phyloP scores from a whole-genome alignment of 2,797 vertebrate species.

The Zalophus californianus region DNA sequence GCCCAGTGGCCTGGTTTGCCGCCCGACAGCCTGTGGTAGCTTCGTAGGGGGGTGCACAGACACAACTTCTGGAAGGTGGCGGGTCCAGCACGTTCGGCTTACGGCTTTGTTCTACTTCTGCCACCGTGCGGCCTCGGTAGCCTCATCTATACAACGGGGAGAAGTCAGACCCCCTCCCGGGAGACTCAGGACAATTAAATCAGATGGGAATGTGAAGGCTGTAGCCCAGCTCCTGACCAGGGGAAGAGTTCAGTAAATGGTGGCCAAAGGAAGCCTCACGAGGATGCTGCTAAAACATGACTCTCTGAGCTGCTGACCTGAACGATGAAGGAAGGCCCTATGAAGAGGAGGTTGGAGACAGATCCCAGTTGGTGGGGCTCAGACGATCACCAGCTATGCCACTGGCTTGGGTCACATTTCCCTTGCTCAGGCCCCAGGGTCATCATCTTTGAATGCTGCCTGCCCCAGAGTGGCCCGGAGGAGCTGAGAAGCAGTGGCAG shows the following conservation, averaged over 20 bases:
- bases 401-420: not conserved
- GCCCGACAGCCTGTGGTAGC: not conserved
- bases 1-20: not conserved
- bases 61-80: not conserved
- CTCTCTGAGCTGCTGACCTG: not conserved
- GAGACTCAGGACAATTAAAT: not conserved
- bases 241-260: not conserved
- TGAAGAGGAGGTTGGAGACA: not conserved
- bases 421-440: too few relatives aligned
- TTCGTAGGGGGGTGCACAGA: too few relatives aligned
- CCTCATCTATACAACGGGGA: not conserved
- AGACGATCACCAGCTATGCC: too few relatives aligned
- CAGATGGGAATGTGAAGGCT: not conserved
- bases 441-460: accelerated
- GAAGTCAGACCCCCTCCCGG: accelerated
- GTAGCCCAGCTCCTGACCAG: not conserved
- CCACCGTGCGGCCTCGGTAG: not conserved
- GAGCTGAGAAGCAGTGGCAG: accelerated
- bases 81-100: not conserved
- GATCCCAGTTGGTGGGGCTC: not conserved
- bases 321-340: not conserved
- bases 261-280: not conserved
- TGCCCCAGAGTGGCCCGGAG: not conserved
- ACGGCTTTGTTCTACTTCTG: not conserved
- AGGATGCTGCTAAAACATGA: accelerated